Evolutionary conservation across 2,113 vertebrate species (phyloP), one percentile per base, ranked within the genome.

Genomic region (Pheucticus melanocephalus): DNA sequence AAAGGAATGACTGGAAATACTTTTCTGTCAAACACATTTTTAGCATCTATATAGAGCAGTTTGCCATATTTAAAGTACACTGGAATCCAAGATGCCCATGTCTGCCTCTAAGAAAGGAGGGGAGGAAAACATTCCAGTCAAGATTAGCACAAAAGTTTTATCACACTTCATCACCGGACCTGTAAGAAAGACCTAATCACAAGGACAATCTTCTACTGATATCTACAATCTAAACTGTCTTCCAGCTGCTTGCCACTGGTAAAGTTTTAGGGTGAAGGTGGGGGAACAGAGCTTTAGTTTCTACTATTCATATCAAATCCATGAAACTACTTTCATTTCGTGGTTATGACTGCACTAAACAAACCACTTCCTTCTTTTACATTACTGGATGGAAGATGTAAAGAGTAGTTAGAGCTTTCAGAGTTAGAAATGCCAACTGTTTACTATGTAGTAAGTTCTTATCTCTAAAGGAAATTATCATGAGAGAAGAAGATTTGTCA

Each of bases 41-140:
- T 70, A 51, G 15, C 17, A 53, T 37, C 12, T 48, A 17, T 37
- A 68, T 23, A 48, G 21, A 64, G 17, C 8, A 82, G 5, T 76
- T 65, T 65, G 22, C 11, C 5, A 15, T 54, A 61, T 54, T 65
- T 77, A 42, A 68, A 68, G 44, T 40, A 66, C 9, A 19, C 1
- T 51, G 35, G 24, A 80, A 76, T 64, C n/a, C 23, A 56, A 39
- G 12, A 76, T 68, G 5, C 40, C 28, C 15, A 53, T 4, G 12
- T 44, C 18, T 80, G 7, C 30, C 11, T 84, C 35, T 42, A 24
- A 42, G 15, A 76, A 5, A 16, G 11, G 2, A 17, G 4, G 2
- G 1, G 4, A 35, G 5, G 13, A 57, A 88, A 80, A 39, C 3
- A 3, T 44, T 88, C 7, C 24, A 60, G 17, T 11, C 0, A 1